phyloP scores from a whole-genome alignment of 2,888 invertebrate genomes.

The Resseliella maxima region DNA sequence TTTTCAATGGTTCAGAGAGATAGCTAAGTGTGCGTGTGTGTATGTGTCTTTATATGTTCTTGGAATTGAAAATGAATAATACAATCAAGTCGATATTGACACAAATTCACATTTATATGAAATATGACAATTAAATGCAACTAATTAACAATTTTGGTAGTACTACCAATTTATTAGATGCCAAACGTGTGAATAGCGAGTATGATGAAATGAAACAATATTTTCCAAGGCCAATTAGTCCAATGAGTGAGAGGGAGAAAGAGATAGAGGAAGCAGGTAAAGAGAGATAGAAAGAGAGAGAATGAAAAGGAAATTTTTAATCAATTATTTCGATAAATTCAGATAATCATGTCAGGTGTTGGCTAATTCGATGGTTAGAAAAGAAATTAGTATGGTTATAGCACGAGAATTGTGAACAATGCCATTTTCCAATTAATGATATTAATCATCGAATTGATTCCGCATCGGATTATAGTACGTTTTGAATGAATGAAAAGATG shows the following conservation, averaged over 20 bases:
- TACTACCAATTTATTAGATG: slow-evolving; percentile 6
- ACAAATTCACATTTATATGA: not conserved
- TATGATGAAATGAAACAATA: not conserved
- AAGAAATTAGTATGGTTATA: not conserved
- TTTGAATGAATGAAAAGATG: too few species aligned
- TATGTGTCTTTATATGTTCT: too few species aligned
- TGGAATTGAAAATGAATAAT: not conserved
- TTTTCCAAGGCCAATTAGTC: too few species aligned
- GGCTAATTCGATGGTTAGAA: not conserved
- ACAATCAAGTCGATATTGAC: slow-evolving; percentile 13
- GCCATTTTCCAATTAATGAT: not conserved
- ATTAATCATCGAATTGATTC: not conserved
- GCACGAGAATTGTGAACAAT: not conserved
- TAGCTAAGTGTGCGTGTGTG: too few species aligned
- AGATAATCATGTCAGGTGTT: not conserved
- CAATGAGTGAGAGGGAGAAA: too few species aligned
- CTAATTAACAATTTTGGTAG: not conserved
- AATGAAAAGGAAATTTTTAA: not conserved
- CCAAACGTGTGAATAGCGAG: slow-evolving; percentile 3
- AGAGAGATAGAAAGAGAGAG: too few species aligned
- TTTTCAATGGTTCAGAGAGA: too few species aligned
- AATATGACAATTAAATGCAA: slow-evolving; percentile 13
- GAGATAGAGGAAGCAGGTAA: too few species aligned
- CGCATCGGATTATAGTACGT: too few species aligned
- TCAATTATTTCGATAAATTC: not conserved